phyloP scores from a whole-genome alignment of 2,797 vertebrate species.

The Agapornis canus region DNA sequence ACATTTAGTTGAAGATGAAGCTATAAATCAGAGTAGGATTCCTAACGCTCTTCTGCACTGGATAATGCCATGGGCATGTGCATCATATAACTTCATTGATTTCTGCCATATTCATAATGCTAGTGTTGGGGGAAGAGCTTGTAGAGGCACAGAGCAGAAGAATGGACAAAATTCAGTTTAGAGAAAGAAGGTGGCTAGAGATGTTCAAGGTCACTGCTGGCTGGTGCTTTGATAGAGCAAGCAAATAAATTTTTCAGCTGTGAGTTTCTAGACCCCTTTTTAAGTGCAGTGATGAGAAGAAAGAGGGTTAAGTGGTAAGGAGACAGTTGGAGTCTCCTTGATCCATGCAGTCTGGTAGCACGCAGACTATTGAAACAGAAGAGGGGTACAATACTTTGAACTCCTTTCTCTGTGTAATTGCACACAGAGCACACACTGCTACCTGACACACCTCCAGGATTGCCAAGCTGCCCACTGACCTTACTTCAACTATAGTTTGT shows the following conservation, averaged over 20 bases:
- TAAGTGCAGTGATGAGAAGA: neutral
- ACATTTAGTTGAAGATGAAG: neutral
- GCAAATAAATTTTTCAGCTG: neutral
- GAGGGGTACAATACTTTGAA: neutral
- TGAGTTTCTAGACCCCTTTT: neutral
- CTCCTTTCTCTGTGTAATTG: neutral
- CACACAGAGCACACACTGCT: neutral
- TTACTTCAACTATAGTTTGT: neutral
- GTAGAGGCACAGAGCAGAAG: neutral
- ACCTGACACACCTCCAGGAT: neutral
- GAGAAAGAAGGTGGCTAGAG: neutral
- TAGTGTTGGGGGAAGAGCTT: neutral
- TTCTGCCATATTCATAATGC: neutral
- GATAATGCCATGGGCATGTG: accelerated
- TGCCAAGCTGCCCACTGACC: neutral
- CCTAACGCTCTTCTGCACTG: neutral
- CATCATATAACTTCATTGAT: accelerated
- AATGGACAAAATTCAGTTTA: neutral
- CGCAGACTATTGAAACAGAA: neutral
- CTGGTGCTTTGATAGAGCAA: neutral
- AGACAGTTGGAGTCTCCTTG: neutral
- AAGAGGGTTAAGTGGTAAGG: neutral
- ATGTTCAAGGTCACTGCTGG: neutral
- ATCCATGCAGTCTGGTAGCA: neutral
- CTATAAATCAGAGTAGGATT: neutral